Evolutionary conservation across 2,797 vertebrate species (phyloP), one percentile per base, ranked within the genome.

Genomic region (Lerista edwardsae): DNA sequence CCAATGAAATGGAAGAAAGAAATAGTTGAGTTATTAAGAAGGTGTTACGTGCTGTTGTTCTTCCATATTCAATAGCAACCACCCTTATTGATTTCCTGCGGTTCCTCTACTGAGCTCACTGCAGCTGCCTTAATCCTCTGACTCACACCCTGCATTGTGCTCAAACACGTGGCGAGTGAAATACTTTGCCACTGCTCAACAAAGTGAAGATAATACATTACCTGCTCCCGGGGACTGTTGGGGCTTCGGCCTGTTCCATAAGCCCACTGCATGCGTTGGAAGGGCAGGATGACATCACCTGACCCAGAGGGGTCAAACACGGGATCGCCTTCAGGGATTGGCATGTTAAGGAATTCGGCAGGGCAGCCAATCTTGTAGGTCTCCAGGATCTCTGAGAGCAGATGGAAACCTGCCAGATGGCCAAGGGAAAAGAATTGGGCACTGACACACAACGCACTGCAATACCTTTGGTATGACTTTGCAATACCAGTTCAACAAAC

Each of bases 271-370:
- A 96, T 96, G 83, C 99, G 97, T 92, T 98, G 97, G 88, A 98
- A 98, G 73, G 97, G 98, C 86, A 99, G 95, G 64, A 97, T 92
- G 79, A 98, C 95, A 0, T 94, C 85, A 1, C 97, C 96, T 0
- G 95, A 96, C n/a, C 72, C 64, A 0, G 84, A 31, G 0, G 96
- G 96, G 80, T 98, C 97, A 93, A 99, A 99, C 68, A 97, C 62
- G 0, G 92, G 92, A 89, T 99, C 99, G 17, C 97, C 97, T 1
- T 77, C 1, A 0, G 97, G 97, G 64, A 99, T 94, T 55, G 41
- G 79, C 92, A 99, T 97, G 90, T 98, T 97, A 93, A 99, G 97
- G 92, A 98, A 99, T 93, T 99, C 98, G 2, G 98, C 96, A 0
- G 99, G 99, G 83, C 99, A 99, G 71, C 98, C 97, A 0, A 97